phyloP scores from a whole-genome alignment of 1,140 invertebrate species.

The Cardiocondyla obscurior region DNA sequence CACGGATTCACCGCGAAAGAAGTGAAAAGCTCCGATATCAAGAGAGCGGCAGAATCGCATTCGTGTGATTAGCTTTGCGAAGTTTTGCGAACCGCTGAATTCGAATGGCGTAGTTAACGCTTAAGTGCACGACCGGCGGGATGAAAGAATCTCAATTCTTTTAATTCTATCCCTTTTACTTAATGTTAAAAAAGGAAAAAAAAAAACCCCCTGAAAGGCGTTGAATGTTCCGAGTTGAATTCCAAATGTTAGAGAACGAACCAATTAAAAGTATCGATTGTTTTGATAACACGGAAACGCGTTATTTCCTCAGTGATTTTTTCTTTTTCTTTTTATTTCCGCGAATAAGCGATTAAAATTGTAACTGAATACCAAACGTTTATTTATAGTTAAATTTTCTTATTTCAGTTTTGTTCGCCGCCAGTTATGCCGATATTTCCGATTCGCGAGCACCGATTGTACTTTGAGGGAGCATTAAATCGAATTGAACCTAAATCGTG shows the following conservation, averaged over 20 bases:
- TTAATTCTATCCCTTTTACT: not conserved
- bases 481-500: conserved; percentile 41
- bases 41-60: conserved; percentile 41
- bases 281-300: not conserved
- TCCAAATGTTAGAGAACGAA: not conserved
- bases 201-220: not conserved
- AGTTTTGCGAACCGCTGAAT: conserved; percentile 60
- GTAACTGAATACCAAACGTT: not conserved
- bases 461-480: conserved; percentile 35
- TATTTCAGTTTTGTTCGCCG: not conserved
- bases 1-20: not conserved
- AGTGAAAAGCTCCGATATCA: conserved; percentile 26
- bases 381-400: not conserved
- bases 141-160: not conserved
- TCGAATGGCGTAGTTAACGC: conserved; percentile 53
- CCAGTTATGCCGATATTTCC: not conserved
- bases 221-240: not conserved
- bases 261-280: not conserved
- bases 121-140: not conserved
- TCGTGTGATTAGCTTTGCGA: conserved; percentile 63
- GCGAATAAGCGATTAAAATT: not conserved
- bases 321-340: too few relatives aligned
- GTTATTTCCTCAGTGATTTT: too few relatives aligned
- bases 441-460: not conserved
- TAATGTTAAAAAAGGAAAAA: not conserved